phyloP scores from a whole-genome alignment of 2,797 vertebrate genomes.

The Molossus alvarezi region DNA sequence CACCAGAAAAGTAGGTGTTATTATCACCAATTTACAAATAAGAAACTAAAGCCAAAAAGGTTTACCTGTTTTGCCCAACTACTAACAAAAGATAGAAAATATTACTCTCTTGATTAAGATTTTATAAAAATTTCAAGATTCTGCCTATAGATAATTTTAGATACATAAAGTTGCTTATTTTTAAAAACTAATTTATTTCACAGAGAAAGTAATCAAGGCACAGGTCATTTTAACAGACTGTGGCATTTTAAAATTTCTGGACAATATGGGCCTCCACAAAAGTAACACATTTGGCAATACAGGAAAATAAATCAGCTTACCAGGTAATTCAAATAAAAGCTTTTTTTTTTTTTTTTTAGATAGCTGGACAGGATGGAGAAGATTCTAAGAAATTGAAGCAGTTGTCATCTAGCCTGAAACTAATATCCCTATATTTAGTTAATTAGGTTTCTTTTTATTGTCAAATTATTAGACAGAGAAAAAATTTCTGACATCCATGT shows the following conservation, averaged over 20 bases:
- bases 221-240: conserved; percentile 37
- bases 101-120: conserved; percentile 39
- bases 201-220: background rate
- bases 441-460: conserved; percentile 46
- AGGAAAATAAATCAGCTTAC: conserved; percentile 61
- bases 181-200: conserved; percentile 25
- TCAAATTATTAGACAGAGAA: conserved; percentile 34
- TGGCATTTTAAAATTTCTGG: conserved; percentile 18
- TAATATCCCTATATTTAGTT: conserved; percentile 51
- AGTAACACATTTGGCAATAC: background rate
- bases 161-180: conserved; percentile 2
- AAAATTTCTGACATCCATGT: background rate
- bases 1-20: conserved; percentile 14
- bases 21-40: background rate
- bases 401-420: background rate
- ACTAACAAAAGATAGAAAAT: conserved; percentile 47
- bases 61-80: conserved; percentile 1
- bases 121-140: conserved; percentile 64
- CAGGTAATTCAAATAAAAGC: conserved; percentile 46
- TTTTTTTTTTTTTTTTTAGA: conserved; percentile 31
- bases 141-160: conserved; percentile 41
- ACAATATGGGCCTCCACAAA: background rate
- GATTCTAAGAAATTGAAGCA: conserved; percentile 5
- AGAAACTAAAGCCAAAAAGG: conserved; percentile 14
- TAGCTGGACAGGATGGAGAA: conserved; percentile 7